These are phyloP conservation scores for Argya squamiceps DNA, from an alignment of 2,797 vertebrate genomes.

Conservation along the genomic window DNA sequence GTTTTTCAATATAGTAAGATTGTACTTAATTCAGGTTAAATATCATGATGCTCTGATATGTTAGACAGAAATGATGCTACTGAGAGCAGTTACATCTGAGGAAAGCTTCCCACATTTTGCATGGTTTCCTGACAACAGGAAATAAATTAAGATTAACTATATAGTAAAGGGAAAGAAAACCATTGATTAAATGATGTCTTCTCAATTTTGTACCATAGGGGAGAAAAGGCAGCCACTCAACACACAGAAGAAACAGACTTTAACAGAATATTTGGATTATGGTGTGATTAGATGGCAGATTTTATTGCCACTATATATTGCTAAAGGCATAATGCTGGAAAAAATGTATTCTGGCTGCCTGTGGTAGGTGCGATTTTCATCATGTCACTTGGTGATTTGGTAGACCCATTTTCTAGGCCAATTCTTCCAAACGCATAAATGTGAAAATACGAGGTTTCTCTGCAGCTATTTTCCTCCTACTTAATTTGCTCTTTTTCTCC, in stretches of 20 bases:
- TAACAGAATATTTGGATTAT: neutral
- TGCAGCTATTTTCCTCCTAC: neutral
- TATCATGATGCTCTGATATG: neutral
- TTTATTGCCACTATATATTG: neutral
- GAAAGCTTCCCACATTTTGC: neutral
- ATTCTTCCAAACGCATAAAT: neutral
- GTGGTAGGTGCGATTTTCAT: neutral
- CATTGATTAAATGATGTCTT: neutral
- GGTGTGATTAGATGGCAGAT: neutral
- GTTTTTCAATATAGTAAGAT: neutral
- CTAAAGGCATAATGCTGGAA: neutral
- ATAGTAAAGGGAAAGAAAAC: neutral
- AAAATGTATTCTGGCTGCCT: neutral
- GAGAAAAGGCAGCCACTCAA: neutral
- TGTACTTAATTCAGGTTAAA: neutral
- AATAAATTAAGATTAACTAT: neutral
- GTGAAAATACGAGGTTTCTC: neutral
- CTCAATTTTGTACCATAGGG: neutral
- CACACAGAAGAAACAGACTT: neutral
- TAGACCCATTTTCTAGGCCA: neutral
- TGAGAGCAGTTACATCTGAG: neutral
- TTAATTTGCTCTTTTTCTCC: neutral
- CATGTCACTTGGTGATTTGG: neutral
- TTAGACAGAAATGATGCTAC: neutral
- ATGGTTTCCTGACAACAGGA: neutral